These are phyloP conservation scores for Marmota monax DNA, from an alignment of 2,113 vertebrate genomes.

Conservation along the genomic window DNA sequence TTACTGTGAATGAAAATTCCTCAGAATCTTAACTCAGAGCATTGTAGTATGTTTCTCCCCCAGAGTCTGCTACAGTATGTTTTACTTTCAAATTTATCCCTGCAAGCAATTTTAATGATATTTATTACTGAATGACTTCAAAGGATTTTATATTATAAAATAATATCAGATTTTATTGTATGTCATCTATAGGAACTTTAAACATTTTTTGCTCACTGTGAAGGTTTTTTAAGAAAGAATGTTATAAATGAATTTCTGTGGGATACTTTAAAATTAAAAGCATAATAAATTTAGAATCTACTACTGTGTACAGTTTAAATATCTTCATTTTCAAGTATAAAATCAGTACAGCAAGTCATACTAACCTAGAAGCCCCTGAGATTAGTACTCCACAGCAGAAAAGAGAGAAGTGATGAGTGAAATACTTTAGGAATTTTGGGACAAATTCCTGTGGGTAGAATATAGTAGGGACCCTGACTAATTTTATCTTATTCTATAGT, in stretches of 20 bases:
- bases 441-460: background rate
- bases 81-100: background rate
- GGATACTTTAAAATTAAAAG: background rate
- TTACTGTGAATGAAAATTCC: slow-evolving; percentile 66
- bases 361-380: background rate
- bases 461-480: background rate
- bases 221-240: slow-evolving; percentile 3
- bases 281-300: background rate
- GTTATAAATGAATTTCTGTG: background rate
- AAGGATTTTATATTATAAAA: background rate
- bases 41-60: slow-evolving; percentile 24
- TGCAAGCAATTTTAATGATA: background rate
- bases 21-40: slow-evolving; percentile 30
- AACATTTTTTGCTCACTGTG: background rate
- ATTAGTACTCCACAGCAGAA: background rate
- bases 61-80: slow-evolving; percentile 49
- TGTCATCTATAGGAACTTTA: background rate
- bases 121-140: background rate
- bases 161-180: background rate
- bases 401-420: background rate
- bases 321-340: background rate
- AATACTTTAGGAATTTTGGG: background rate
- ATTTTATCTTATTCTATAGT: background rate
- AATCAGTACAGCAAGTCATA: background rate
- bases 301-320: background rate